Evolutionary conservation across 2,888 invertebrate genomes (phyloP).

Genomic region (Noctua janthe): DNA sequence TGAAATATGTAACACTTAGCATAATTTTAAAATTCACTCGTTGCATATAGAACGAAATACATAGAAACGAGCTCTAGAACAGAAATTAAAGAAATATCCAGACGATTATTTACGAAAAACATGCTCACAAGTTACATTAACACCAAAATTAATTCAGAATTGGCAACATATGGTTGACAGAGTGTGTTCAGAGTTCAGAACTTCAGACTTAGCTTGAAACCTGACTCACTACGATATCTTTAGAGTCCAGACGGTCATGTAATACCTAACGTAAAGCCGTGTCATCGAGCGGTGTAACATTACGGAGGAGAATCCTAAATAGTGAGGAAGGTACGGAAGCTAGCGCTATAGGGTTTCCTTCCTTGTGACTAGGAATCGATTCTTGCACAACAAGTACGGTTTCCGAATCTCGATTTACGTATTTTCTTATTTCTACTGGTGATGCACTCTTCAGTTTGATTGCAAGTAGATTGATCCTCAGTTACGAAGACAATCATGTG

Average conservation of each 20-base stretch:
- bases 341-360: conserved; percentile 78
- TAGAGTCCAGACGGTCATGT: conserved; percentile 54
- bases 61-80: conserved; percentile 49
- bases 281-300: conserved; percentile 65
- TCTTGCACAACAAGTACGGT: conserved; percentile 60
- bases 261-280: conserved; percentile 45
- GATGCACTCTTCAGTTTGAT: conserved; percentile 1
- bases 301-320: conserved; percentile 71
- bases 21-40: conserved; percentile 50
- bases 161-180: conserved; percentile 58
- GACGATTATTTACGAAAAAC: conserved; percentile 28
- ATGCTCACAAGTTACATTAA: conserved; percentile 19
- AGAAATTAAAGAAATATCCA: conserved; percentile 26
- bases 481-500: neutral
- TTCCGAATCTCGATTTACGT: conserved; percentile 61
- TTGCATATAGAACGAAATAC: conserved; percentile 60
- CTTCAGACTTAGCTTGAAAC: conserved; percentile 47
- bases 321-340: conserved; percentile 67
- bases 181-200: conserved; percentile 36
- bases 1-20: conserved; percentile 33
- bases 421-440: conserved; percentile 14
- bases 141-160: conserved; percentile 46
- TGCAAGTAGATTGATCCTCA: neutral
- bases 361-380: conserved; percentile 70
- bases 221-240: conserved; percentile 59